Percentiles rank a stretch among this genome's conserved stretches.
These are phyloP conservation scores for Apamea sordens DNA, from an alignment of 2,888 invertebrate species.

Conservation along the genomic window DNA sequence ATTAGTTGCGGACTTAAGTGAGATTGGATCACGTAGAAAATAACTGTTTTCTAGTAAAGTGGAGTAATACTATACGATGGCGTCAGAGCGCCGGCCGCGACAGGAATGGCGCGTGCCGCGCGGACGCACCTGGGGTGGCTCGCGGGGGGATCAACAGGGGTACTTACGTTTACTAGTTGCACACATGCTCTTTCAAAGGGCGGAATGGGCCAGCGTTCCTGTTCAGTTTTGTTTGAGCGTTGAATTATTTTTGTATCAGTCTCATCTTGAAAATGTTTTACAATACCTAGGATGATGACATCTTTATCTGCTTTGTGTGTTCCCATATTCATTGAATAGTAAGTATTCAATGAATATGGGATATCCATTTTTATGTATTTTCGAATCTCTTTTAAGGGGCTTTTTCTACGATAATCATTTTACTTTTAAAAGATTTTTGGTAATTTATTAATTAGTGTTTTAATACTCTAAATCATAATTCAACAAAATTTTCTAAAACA, in stretches of 20 bases:
- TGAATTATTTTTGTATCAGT: background rate
- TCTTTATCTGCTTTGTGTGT: background rate
- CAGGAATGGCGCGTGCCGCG: slow-evolving; percentile 90
- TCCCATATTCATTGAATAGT: no score
- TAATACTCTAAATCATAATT: background rate
- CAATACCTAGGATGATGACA: no score
- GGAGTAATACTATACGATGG: slow-evolving; percentile 78
- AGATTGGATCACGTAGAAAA: slow-evolving; percentile 77
- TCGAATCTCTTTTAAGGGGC: background rate
- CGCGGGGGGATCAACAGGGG: slow-evolving; percentile 89
- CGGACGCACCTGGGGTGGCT: slow-evolving; percentile 88
- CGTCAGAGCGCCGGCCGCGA: slow-evolving; percentile 87
- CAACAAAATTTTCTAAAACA: background rate
- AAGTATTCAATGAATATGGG: no score
- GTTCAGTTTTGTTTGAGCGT: slow-evolving; percentile 61
- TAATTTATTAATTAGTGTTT: background rate
- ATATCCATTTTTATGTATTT: background rate
- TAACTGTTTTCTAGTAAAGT: slow-evolving; percentile 71
- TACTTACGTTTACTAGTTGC: slow-evolving; percentile 90
- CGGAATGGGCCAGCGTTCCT: slow-evolving; percentile 81
- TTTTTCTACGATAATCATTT: background rate
- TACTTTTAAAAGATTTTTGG: background rate
- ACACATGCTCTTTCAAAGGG: slow-evolving; percentile 89
- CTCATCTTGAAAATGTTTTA: background rate
- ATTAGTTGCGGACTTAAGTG: slow-evolving; percentile 75